These are phyloP conservation scores for Perognathus longimembris DNA, from an alignment of 2,113 vertebrate species.

Conservation along the genomic window DNA sequence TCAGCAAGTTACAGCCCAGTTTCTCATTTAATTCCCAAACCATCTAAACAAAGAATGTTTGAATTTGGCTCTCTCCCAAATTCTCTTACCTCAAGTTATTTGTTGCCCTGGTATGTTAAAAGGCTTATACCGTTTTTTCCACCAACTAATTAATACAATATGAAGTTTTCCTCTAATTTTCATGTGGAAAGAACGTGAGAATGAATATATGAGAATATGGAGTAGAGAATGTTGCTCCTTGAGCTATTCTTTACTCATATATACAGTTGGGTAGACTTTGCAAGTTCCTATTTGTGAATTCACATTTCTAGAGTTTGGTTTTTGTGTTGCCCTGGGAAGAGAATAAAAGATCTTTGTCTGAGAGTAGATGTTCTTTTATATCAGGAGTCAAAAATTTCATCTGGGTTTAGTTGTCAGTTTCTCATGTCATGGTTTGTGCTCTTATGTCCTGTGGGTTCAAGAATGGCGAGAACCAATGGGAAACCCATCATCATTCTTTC, in stretches of 20 bases:
- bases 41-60: background rate
- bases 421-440: background rate
- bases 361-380: background rate
- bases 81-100: background rate
- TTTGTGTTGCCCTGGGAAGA: background rate
- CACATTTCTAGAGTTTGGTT: too few relatives aligned
- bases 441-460: background rate
- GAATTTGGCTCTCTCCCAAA: background rate
- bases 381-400: background rate
- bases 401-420: background rate
- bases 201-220: background rate
- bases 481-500: background rate
- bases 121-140: background rate
- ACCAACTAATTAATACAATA: background rate
- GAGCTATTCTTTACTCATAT: background rate
- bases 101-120: background rate
- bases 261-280: accelerated
- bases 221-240: background rate
- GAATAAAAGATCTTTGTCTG: background rate
- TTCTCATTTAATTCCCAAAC: background rate
- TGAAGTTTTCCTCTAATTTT: background rate
- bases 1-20: background rate
- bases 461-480: background rate
- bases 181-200: background rate
- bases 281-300: background rate